Evolutionary conservation across 2,888 invertebrate genomes (phyloP).

Genomic region (Schizaphis graminum): DNA sequence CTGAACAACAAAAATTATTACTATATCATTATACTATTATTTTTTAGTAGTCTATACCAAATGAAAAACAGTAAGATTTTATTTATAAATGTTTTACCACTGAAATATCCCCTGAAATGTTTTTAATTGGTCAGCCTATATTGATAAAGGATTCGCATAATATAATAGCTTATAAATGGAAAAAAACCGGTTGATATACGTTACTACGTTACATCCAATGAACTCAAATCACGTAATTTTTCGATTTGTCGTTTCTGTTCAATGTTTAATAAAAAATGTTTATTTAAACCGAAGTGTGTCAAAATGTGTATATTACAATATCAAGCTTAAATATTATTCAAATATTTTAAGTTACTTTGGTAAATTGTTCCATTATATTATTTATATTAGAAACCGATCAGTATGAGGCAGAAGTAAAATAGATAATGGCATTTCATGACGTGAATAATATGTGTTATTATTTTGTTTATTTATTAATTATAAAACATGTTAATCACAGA

Average conservation of each 20-base stretch:
- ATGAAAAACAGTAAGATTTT: neutral
- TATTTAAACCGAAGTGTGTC: too few relatives aligned
- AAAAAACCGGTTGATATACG: neutral
- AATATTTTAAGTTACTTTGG: neutral
- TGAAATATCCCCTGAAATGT: neutral
- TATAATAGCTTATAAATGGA: neutral
- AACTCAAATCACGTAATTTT: neutral
- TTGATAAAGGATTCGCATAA: neutral
- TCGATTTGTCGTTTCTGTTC: neutral
- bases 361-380: neutral
- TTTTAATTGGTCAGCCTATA: neutral
- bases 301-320: neutral
- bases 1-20: neutral
- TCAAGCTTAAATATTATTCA: neutral
- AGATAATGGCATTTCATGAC: neutral
- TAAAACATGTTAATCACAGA: neutral
- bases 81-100: neutral
- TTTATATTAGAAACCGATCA: neutral
- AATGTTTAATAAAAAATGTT: too few relatives aligned
- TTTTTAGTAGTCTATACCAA: neutral
- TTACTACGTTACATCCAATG: neutral
- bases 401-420: neutral
- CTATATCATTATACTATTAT: too few relatives aligned
- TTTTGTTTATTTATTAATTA: neutral
- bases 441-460: neutral